Evolutionary conservation across 2,113 vertebrate species (phyloP).

Genomic region (Caretta caretta): DNA sequence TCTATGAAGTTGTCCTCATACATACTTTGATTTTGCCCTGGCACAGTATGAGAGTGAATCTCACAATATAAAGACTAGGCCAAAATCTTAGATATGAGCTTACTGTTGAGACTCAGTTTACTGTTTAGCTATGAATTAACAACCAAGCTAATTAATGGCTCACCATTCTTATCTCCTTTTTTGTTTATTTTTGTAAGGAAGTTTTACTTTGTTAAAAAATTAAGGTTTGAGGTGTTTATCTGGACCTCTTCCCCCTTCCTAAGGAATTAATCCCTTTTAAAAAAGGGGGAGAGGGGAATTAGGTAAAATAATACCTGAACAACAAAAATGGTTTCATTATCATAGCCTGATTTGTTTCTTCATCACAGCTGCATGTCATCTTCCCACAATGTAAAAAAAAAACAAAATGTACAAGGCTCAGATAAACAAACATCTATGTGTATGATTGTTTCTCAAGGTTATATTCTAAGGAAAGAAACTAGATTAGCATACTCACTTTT

Average conservation of each 20-base stretch:
- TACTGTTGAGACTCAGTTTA: not conserved
- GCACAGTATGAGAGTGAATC: not conserved
- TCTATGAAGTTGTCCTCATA: not conserved
- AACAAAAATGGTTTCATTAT: not conserved
- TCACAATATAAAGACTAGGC: not conserved
- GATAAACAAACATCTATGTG: not conserved
- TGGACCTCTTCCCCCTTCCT: not conserved
- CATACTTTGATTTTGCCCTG: not conserved
- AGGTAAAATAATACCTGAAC: not conserved
- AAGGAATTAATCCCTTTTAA: not conserved
- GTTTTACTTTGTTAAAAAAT: not conserved
- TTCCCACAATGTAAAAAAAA: not conserved
- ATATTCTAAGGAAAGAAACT: not conserved
- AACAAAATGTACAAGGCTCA: not conserved
- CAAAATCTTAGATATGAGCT: not conserved
- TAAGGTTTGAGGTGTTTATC: rapidly evolving
- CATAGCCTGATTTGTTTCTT: not conserved
- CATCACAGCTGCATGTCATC: not conserved
- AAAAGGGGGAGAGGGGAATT: not conserved
- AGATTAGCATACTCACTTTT: not conserved
- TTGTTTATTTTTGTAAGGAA: not conserved
- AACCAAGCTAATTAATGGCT: not conserved
- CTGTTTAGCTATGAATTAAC: not conserved
- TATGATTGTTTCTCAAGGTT: not conserved
- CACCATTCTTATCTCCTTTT: not conserved